A percentile compares a stretch with the other conserved stretches of the same genome.
Evolutionary conservation across 2,888 invertebrate species (phyloP).

Genomic region (Macropis europaea): DNA sequence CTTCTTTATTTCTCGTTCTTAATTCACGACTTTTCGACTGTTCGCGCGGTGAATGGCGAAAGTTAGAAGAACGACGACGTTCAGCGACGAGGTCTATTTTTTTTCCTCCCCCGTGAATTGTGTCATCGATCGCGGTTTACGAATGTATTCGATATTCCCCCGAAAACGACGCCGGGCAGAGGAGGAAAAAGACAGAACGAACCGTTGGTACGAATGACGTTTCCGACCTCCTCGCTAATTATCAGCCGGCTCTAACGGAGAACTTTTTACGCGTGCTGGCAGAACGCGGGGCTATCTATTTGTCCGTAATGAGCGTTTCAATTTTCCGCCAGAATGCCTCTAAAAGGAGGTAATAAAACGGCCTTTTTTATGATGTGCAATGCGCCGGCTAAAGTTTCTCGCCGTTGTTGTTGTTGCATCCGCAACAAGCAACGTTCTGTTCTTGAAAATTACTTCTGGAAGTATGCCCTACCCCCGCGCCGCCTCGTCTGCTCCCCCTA

Average conservation of each 20-base stretch:
- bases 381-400: conserved; percentile 5
- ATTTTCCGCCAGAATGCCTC: conserved; percentile 62
- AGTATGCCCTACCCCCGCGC: conserved; percentile 8
- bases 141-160: conserved; percentile 38
- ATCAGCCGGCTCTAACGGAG: conserved; percentile 18
- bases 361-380: background rate
- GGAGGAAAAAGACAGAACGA: background rate
- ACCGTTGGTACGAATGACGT: conserved; percentile 14
- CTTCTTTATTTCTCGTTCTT: background rate
- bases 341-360: conserved; percentile 45
- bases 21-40: conserved; percentile 3
- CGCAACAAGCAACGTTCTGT: background rate
- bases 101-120: conserved; percentile 10
- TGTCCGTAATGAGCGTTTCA: conserved; percentile 65
- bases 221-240: conserved; percentile 43
- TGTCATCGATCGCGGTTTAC: conserved; percentile 49
- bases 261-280: conserved; percentile 38
- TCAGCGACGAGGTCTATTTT: conserved; percentile 12
- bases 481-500: background rate
- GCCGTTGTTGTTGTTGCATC: conserved; percentile 22
- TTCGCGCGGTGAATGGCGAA: background rate
- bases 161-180: conserved; percentile 3
- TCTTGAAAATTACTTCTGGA: conserved; percentile 21
- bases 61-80: conserved; percentile 16
- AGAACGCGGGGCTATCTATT: conserved; percentile 53